Evolutionary conservation across 35 echinoderm and acorn worm species (phyloP), one percentile per base, ranked within the genome.

Genomic region (Heliocidaris tuberculata): DNA sequence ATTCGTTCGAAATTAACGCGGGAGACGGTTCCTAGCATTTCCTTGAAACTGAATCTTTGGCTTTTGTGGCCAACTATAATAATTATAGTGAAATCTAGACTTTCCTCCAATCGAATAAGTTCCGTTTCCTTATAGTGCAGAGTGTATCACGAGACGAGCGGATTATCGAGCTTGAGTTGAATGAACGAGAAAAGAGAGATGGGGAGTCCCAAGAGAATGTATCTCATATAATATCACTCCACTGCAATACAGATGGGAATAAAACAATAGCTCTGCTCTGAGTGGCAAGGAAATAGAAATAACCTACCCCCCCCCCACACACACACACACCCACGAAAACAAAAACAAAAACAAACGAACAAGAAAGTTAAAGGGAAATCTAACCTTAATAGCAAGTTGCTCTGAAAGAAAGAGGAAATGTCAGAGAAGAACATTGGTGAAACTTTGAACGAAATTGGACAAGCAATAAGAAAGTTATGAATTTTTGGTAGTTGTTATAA

Each of bases 1-100:
- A 89, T 89, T 89, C 31, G 31, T 89, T 89, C 87, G 87, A 89
- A 89, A 89, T 89, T 89, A 89, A 89, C 31, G 87, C 87, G 47
- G 12, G 87, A 47, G 87, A 89, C 87, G 87, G 87, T 89, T 78
- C 27, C 27, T 78, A n/a, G 65, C 17, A 89, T 89, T 89, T 27
- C 29, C 31, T 89, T 89, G 87, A 47, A 89, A 89, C 24, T 19
- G 32, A 89, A 32, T 47, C 87, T n/a, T 32, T 32, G 87, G 87
- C 87, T 89, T 89, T 89, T 89, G 87, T 89, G 87, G 87, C 87
- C 31, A 89, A 89, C 31, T 89, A 47, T 89, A 89, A 89, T 89
- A 89, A 89, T 89, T 89, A 48, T n/a, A 17, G 32, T 89, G 87
- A 89, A 89, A 89, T 47, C 87, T 89, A 89, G 87, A 89, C 87